Base-by-base conservation (phyloP, 2,888 invertebrate species). In the Dermolepida albohirtum region DNA sequence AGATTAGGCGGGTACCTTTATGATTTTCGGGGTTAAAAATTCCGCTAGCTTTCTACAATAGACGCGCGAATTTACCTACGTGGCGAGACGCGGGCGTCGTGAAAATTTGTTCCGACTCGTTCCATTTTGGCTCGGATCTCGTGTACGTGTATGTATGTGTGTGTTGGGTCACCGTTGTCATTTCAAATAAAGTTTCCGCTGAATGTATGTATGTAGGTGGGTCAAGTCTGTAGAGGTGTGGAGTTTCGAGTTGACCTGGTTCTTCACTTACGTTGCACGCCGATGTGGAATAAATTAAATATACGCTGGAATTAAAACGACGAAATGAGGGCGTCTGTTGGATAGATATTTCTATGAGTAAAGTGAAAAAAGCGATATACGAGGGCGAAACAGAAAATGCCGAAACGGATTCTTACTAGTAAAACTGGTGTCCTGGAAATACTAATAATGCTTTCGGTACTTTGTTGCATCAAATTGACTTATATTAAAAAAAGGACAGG, bases 281-380 rank as follows among this genome's bases (percentile, higher is more conserved):
- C 52, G 52, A 14, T 39, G 34, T 16, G 12, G 52, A 52, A 52
- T 52, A 52, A 52, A 34, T 52, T 52, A 52, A 52, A 52, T 52
- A 52, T 34, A 52, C 14, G 39, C 22, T 22, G 39, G 52, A 52
- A 39, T 14, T 52, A 39, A 39, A 52, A 50, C 14, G 14, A 22
- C 29, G 12, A 50, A 22, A 50, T 50, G 10, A 22, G 17, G 50
- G 22, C 6, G 27, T 22, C 22, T 22, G 2, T 22, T 22, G 22
- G 22, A 22, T 22, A 22, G 22, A 22, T 22, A 2, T 22, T 50
- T 22, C n/a, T 27, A 10, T 50, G 50, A 50, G 22, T 50, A 22
- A 6, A 50, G 11, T 11, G 43, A 22, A 22, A n/a, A 22, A 22
- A 22, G 22, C 22, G 22, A 22, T 22, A 22, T 22, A 22, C 22